Evolutionary conservation across 2,888 invertebrate genomes (phyloP).

Genomic region (Megaustenia siamemsis): DNA sequence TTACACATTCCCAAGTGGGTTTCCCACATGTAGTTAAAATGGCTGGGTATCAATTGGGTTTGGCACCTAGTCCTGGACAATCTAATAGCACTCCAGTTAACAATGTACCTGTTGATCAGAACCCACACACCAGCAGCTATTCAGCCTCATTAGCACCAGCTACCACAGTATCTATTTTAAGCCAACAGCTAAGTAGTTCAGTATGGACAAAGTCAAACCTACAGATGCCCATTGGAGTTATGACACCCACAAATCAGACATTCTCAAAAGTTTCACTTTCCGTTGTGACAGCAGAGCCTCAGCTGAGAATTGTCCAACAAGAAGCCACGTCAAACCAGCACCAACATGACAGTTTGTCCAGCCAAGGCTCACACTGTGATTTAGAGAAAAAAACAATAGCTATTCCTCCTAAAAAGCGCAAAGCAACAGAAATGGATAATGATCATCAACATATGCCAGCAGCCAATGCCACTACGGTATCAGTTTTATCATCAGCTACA

Average conservation of each 20-base stretch:
- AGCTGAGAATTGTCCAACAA: not conserved
- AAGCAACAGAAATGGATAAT: conserved; percentile 80
- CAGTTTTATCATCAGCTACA: conserved; percentile 23
- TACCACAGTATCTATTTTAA: conserved; percentile 36
- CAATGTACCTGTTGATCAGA: not conserved
- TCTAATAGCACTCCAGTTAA: conserved; percentile 1
- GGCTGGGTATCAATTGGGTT: conserved; percentile 27
- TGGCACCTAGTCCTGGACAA: not conserved
- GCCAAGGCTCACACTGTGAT: conserved; percentile 5
- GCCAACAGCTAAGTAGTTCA: conserved; percentile 40
- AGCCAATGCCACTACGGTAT: not conserved
- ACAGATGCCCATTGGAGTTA: not conserved
- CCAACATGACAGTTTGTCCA: not conserved
- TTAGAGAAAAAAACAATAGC: conserved; percentile 74
- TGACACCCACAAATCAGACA: not conserved
- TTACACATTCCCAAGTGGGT: conserved; percentile 22
- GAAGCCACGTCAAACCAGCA: not conserved
- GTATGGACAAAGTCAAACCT: not conserved
- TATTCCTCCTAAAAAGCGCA: conserved; percentile 95
- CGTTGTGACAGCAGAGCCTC: conserved; percentile 10
- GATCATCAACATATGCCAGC: conserved; percentile 33
- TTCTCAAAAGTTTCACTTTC: conserved; percentile 9
- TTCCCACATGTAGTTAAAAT: conserved; percentile 30
- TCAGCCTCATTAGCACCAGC: not conserved
- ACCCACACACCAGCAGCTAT: not conserved